phyloP scores from a whole-genome alignment of 2,113 vertebrate genomes.

The Oryzias javanicus region DNA sequence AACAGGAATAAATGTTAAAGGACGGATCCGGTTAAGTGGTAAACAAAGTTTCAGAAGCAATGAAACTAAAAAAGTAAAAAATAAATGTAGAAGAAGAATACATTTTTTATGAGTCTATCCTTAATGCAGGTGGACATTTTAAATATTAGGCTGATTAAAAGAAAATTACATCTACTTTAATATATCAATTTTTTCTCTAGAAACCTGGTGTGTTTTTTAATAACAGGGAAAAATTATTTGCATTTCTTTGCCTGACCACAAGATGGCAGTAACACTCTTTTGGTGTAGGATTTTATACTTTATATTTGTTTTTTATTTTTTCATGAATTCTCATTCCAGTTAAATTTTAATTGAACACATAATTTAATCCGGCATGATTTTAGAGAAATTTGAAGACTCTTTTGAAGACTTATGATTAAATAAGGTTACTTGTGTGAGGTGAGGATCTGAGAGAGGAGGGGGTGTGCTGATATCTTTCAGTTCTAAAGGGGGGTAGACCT shows the following conservation, averaged over 20 bases:
- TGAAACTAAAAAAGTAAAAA: no score
- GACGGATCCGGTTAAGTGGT: no score
- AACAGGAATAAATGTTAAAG: no score
- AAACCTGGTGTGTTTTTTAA: no score
- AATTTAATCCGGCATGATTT: background rate
- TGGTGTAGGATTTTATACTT: background rate
- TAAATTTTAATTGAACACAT: background rate
- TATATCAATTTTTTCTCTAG: no score
- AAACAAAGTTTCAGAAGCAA: no score
- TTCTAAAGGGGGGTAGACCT: slow-evolving; percentile 13
- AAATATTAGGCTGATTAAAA: no score
- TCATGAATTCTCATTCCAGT: background rate
- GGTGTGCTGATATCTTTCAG: slow-evolving; percentile 4
- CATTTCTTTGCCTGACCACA: slow-evolving; percentile 11
- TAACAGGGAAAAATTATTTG: background rate
- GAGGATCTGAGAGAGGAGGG: background rate
- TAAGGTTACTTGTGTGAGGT: background rate
- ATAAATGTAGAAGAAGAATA: no score
- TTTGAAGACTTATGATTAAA: background rate
- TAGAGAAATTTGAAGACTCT: background rate
- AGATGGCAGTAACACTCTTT: slow-evolving; percentile 16
- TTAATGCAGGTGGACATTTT: no score
- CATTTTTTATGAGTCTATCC: no score
- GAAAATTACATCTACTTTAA: no score
- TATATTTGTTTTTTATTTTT: background rate